Evolutionary conservation across 2,888 invertebrate genomes (phyloP), one percentile per base, ranked within the genome.

Genomic region (Cantharis flavilabris): DNA sequence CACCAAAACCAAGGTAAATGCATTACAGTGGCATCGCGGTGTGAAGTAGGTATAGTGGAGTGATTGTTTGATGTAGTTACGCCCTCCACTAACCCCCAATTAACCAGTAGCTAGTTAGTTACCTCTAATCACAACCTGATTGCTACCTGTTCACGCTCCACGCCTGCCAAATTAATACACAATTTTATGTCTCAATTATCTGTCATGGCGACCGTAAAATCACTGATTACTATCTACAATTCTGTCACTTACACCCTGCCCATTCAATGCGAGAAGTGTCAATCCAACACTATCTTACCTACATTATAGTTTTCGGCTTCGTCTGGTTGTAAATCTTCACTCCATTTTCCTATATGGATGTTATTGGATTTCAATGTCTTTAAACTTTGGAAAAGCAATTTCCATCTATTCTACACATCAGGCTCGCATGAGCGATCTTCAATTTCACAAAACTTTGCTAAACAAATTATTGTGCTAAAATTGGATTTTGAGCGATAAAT

Each of bases 101-200:
- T 87, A 87, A 87, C 87, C 87, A 83, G 87, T 87, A 87, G 87
- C 86, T 84, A 84, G 86, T 87, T 87, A 86, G 87, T 87, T 86
- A 87, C 84, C 84, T 86, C 86, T 86, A 86, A 87, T 87, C 86
- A 86, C 85, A 84, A 83, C 85, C 85, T 87, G 87, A 87, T 87
- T 87, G 87, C 87, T 87, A 87, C 87, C 87, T 87, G 87, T 87
- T 86, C 85, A 84, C 85, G 85, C 85, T 85, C 84, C 82, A 82
- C 84, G 83, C 82, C 84, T 83, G 84, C 86, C 85, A 86, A 86
- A 86, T 87, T 86, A 86, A 86, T 86, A 85, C 83, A 83, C 81
- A 84, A 84, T 85, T 85, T 85, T 85, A 83, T 83, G 83, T 83
- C 83, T 84, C 84, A 84, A 84, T 84, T 84, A 83, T 78, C 80